Evolutionary conservation across 2,113 vertebrate genomes (phyloP).

Genomic region (Oceanites oceanicus): DNA sequence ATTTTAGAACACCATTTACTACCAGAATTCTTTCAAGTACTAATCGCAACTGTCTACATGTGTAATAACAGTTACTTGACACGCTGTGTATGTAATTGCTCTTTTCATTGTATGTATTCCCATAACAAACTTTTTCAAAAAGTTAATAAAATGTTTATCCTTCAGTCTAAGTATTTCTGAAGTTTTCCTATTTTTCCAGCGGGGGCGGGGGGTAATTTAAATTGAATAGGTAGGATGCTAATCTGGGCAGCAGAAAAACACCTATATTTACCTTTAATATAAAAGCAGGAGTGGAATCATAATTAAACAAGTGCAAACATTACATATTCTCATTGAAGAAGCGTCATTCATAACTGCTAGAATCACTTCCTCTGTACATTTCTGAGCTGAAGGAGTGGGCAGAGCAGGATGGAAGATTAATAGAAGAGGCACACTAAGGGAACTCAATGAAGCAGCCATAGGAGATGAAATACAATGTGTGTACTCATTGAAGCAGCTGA

Average conservation of each 20-base stretch:
- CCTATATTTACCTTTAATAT: neutral
- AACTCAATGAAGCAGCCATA: slow-evolving; percentile 47
- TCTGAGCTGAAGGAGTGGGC: slow-evolving; percentile 36
- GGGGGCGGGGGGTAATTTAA: fast-evolving
- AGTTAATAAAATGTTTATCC: neutral
- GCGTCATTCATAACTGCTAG: neutral
- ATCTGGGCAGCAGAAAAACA: neutral
- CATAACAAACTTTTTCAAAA: neutral
- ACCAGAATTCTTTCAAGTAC: neutral
- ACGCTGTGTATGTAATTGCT: neutral
- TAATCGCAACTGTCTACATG: neutral
- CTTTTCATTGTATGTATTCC: neutral
- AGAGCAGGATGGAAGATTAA: slow-evolving; percentile 47
- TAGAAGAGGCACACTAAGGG: slow-evolving; percentile 14
- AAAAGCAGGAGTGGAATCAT: neutral
- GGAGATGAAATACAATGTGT: slow-evolving; percentile 27
- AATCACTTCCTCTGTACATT: slow-evolving; percentile 22
- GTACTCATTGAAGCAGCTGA: slow-evolving; percentile 46
- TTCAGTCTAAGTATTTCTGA: neutral
- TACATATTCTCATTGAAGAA: slow-evolving; percentile 41
- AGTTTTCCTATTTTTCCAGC: neutral
- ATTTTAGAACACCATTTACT: neutral
- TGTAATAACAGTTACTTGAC: neutral
- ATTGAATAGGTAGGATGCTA: neutral
- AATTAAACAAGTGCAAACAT: neutral